Base-by-base conservation (phyloP, 2,888 invertebrate species). In the Temnothorax rugatulus region DNA sequence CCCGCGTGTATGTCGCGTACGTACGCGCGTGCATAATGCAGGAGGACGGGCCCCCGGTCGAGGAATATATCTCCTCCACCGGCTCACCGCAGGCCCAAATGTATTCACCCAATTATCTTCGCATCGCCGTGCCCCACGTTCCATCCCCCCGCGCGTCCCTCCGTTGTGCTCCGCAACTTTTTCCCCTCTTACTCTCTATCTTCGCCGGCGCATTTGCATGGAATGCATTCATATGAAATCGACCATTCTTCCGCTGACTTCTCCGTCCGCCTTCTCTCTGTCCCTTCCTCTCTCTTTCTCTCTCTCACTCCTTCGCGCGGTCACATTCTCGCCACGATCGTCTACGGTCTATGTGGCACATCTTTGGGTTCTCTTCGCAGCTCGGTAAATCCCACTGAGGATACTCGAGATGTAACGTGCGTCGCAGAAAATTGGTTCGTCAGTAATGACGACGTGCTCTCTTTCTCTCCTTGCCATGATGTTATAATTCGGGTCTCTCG, bases 181-280 rank as follows among this genome's bases (percentile, higher is more conserved):
- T 83, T 83, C 79, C 57, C 38, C 57, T 66, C 82, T 83, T 79
- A 54, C 77, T 75, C 77, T 77, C 84, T 64, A 54, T 59, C 76
- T 63, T 9, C 81, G 29, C 54, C 74, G 68, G 75, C 83, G 84
- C 89, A 90, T 90, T 91, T 90, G 88, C 90, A 91, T 90, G 86
- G 90, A 88, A 90, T 85, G 90, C 90, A 90, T 90, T 90, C 90
- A 91, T 91, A 90, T 90, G 90, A 91, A 90, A 90, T 91, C 90
- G 91, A 90, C 90, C 90, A 90, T 90, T 90, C 91, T 90, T 89
- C 86, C 88, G 85, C 68, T 85, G 86, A 85, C 89, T 86, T 90
- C 84, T 87, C 75, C 64, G 71, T 52, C 47, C 50, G 13, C 21
- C 63, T 18, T 38, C 57, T 75, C 59, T 50, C 52, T 38, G 18